Evolutionary conservation across 2,888 invertebrate genomes (phyloP).

Genomic region (Amorpha juglandis): DNA sequence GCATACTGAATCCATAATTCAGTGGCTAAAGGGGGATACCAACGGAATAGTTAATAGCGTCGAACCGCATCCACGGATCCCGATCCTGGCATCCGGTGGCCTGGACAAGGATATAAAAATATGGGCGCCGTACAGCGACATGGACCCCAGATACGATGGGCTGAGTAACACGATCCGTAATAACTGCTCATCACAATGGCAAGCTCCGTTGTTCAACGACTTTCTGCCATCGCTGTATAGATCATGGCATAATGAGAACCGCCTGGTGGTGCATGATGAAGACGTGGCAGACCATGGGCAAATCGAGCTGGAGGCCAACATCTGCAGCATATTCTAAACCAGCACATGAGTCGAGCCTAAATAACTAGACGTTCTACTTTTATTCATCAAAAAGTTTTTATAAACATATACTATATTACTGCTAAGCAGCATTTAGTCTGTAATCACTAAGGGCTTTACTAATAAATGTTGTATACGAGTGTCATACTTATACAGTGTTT

Average conservation of each 20-base stretch:
- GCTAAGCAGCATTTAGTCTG: not conserved
- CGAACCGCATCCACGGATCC: constrained; percentile 94
- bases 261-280: constrained; percentile 53
- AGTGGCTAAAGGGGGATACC: constrained; percentile 92
- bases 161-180: constrained; percentile 76
- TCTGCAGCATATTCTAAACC: constrained; percentile 71
- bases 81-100: constrained; percentile 95
- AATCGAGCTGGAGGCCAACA: constrained; percentile 75
- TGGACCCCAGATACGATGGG: constrained; percentile 83
- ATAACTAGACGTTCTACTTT: no score
- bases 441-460: not conserved
- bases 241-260: constrained; percentile 64
- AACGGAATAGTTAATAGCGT: constrained; percentile 96
- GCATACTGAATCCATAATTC: constrained; percentile 92
- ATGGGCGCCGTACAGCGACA: constrained; percentile 91
- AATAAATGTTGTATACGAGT: no score
- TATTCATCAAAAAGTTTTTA: not conserved
- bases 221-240: constrained; percentile 76
- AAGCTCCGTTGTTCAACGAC: constrained; percentile 75
- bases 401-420: not conserved
- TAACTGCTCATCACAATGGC: constrained; percentile 57
- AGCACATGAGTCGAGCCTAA: not conserved
- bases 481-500: no score
- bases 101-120: constrained; percentile 97
- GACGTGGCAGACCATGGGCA: constrained; percentile 50